Evolutionary conservation across 1,140 invertebrate species (phyloP).

Genomic region (Nixonia krombeini): DNA sequence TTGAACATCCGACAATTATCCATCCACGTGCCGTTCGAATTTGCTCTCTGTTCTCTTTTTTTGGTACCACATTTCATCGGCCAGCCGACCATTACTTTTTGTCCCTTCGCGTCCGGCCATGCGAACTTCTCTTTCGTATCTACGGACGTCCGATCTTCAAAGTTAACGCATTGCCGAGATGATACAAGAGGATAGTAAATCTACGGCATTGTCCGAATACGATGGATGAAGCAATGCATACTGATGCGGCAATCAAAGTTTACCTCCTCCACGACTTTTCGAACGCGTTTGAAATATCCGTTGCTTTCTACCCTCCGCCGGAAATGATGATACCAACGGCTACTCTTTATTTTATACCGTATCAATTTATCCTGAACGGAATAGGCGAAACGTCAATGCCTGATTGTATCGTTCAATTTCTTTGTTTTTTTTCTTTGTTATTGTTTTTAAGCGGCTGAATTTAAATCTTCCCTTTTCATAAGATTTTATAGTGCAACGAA

Average conservation of each 20-base stretch:
- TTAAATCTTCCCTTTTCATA: too few relatives aligned
- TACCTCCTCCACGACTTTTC: constrained; percentile 7
- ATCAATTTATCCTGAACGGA: too few relatives aligned
- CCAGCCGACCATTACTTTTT: neutral
- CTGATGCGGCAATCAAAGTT: constrained; percentile 38
- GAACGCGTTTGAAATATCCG: neutral
- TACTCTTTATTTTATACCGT: too few relatives aligned
- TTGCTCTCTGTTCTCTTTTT: neutral
- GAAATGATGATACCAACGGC: too few relatives aligned
- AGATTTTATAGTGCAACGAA: too few relatives aligned
- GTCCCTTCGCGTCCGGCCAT: neutral
- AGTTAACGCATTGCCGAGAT: neutral
- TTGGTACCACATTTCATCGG: neutral
- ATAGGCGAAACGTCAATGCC: too few relatives aligned
- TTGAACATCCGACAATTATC: neutral
- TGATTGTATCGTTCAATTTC: too few relatives aligned
- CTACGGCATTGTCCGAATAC: constrained; percentile 1
- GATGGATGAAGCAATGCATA: constrained; percentile 26
- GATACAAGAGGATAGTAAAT: constrained; percentile 5
- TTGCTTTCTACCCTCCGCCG: neutral
- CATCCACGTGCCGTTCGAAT: neutral
- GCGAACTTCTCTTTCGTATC: neutral
- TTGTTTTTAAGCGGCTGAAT: too few relatives aligned
- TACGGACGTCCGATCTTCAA: constrained; percentile 1
- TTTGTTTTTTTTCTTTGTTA: too few relatives aligned